phyloP scores from a whole-genome alignment of 2,113 vertebrate species.

The Bufo gargarizans region DNA sequence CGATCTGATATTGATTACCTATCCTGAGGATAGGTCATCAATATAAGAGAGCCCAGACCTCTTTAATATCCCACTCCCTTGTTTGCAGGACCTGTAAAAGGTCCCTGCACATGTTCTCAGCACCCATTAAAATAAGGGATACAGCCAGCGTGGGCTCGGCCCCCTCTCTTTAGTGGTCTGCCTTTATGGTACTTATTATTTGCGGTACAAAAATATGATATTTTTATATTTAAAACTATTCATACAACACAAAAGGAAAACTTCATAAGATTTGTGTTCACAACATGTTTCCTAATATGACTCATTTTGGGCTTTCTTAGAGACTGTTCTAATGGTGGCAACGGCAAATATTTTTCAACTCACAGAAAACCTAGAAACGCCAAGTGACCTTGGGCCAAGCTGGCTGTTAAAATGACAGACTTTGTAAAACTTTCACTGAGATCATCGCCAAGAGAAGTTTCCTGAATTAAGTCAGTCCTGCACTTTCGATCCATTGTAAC shows the following conservation, averaged over 20 bases:
- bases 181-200: too few species aligned
- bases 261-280: background rate
- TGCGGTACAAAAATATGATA: too few species aligned
- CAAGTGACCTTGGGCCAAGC: constrained; percentile 14
- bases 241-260: background rate
- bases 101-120: too few species aligned
- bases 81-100: too few species aligned
- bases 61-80: too few species aligned
- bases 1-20: too few species aligned
- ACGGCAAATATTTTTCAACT: background rate
- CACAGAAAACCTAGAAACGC: background rate
- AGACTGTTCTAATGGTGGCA: background rate
- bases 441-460: constrained; percentile 38
- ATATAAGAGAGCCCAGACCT: too few species aligned
- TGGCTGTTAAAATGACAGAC: constrained; percentile 42
- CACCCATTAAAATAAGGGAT: too few species aligned
- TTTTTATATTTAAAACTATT: too few species aligned
- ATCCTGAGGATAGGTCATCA: too few species aligned
- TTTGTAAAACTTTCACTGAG: constrained; percentile 29
- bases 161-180: too few species aligned
- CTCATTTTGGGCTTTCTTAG: background rate
- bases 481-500: constrained; percentile 25
- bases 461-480: constrained; percentile 47
- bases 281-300: constrained; percentile 9
- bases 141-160: too few species aligned